A percentile compares a stretch with the other conserved stretches of the same genome.
These are phyloP conservation scores for Enteromius thamalakanensis DNA, from an alignment of 2,797 vertebrate genomes.

Conservation along the genomic window DNA sequence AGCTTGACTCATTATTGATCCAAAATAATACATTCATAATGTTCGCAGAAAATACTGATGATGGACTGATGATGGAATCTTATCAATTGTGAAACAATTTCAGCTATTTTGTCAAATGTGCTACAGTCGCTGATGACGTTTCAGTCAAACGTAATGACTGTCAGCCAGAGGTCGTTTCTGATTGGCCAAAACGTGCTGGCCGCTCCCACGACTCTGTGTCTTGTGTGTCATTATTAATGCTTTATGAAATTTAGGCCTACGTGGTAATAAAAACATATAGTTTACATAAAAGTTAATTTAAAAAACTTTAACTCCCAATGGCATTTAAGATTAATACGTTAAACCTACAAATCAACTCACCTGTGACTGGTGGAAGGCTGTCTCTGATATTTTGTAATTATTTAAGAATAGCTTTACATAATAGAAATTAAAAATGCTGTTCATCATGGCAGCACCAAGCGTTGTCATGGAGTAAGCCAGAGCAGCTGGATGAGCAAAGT, in stretches of 20 bases:
- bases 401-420: slow-evolving; percentile 91
- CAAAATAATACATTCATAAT: too few species aligned
- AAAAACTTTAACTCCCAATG: background rate
- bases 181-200: background rate
- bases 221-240: background rate
- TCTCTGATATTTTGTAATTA: slow-evolving; percentile 86
- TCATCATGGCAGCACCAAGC: slow-evolving; percentile 87
- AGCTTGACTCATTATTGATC: background rate
- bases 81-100: background rate
- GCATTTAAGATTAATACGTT: background rate
- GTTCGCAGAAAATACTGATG: background rate
- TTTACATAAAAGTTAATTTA: background rate
- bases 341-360: slow-evolving; percentile 65
- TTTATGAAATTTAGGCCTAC: background rate
- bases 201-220: background rate
- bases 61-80: background rate
- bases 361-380: slow-evolving; percentile 86
- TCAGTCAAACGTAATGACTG: background rate
- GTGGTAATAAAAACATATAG: background rate
- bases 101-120: background rate
- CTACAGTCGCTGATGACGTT: too few species aligned
- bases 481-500: slow-evolving; percentile 69
- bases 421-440: slow-evolving; percentile 92
- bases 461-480: slow-evolving; percentile 89
- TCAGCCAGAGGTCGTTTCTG: background rate